Conservation (phyloP, 1,140 invertebrate genomes). For the Onthophagus taurus region DNA sequence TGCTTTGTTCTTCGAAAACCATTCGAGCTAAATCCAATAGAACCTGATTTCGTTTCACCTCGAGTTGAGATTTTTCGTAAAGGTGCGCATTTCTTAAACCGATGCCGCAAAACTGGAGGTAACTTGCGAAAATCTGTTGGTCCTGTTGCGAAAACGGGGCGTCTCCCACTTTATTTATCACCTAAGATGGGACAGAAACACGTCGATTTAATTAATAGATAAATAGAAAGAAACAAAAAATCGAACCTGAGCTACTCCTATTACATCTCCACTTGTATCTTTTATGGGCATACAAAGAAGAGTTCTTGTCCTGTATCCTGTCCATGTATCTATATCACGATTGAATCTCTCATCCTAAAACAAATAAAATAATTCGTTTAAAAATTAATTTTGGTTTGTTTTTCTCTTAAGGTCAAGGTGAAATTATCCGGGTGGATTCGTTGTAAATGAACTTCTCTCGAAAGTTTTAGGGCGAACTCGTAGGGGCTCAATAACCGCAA, state of each 20-base stretch:
- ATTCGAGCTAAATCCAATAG: conserved; percentile 86
- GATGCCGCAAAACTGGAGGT: conserved; percentile 93
- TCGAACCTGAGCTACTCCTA: conserved; percentile 82
- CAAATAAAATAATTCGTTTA: too few relatives aligned
- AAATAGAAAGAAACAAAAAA: neutral
- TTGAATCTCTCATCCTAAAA: conserved; percentile 79
- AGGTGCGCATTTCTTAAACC: conserved; percentile 88
- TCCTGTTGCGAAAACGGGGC: conserved; percentile 72
- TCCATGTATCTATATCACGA: conserved; percentile 83
- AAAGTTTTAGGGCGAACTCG: too few relatives aligned
- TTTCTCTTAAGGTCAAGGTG: too few relatives aligned
- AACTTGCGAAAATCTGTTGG: conserved; percentile 85
- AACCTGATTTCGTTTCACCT: conserved; percentile 92
- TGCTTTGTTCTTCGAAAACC: conserved; percentile 96
- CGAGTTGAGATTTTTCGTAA: conserved; percentile 87
- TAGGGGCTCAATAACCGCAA: too few relatives aligned
- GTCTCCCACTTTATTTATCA: conserved; percentile 87
- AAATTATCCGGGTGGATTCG: too few relatives aligned
- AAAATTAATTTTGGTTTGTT: too few relatives aligned
- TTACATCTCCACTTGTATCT: conserved; percentile 86
- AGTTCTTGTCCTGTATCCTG: conserved; percentile 86
- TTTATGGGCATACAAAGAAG: conserved; percentile 95
- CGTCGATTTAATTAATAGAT: neutral
- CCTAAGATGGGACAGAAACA: conserved; percentile 44
- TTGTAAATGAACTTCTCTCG: too few relatives aligned